Base-by-base conservation (phyloP, 2,113 vertebrate species). In the Phainopepla nitens region DNA sequence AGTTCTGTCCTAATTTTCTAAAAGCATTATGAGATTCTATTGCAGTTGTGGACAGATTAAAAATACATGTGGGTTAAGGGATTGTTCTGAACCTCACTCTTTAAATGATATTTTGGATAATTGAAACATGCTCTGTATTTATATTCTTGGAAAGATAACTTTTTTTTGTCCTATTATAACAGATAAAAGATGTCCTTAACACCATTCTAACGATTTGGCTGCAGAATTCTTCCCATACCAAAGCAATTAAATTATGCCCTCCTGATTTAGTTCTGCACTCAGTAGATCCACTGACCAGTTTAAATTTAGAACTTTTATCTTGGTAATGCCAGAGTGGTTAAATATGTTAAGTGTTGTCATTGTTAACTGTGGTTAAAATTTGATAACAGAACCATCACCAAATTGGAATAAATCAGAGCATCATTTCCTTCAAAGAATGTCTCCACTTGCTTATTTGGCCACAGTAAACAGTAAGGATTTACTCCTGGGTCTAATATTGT, bases 281-380 rank as follows among this genome's bases (percentile, higher is more conserved):
- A 90, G 56, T 57, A 58, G 39, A 88, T 86, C 78, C 79, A 71
- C 24, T 60, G 72, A 62, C 29, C 78, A 71, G 6, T 93, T 90
- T 90, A 95, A 94, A 93, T 94, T 75, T 94, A 93, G 92, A 92
- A 51, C 51, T 73, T 94, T 92, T 88, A 93, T 96, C 94, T 94
- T 58, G 41, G 64, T 84, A 29, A 64, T 82, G 36, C 31, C 50
- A 61, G 33, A 65, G 62, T 58, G 14, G 41, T 78, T 33, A 61
- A 57, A 47, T 82, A 10, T 54, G 21, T 80, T 76, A 45, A 85
- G 64, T 77, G 47, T 79, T 81, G 44, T 66, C 47, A 22, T n/a
- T 77, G 31, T 58, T 91, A 80, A 77, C 50, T 69, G 50, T 28
- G 24, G 42, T 77, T 95, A 35, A 71, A 82, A 70, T 77, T 82